Evolutionary conservation across 1,140 invertebrate species (phyloP).

Genomic region (Drosophila truncata): DNA sequence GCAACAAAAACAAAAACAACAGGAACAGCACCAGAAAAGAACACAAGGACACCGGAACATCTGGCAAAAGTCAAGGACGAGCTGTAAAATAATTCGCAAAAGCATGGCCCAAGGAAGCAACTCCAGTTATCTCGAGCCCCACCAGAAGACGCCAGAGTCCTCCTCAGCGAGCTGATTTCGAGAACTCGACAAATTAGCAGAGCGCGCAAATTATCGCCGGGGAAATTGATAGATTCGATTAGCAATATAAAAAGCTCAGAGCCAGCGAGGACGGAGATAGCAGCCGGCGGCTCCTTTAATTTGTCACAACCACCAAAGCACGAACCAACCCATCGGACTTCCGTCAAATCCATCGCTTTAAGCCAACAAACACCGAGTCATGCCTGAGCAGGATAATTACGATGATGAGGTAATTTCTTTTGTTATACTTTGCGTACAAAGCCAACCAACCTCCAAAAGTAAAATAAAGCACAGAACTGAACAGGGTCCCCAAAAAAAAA

Average conservation of each 20-base stretch:
- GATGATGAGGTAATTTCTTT: conserved; percentile 84
- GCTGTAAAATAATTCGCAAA: conserved; percentile 36
- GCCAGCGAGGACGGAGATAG: conserved; percentile 24
- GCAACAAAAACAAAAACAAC: conserved; percentile 13
- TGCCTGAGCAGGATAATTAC: conserved; percentile 84
- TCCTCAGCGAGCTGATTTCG: conserved; percentile 58
- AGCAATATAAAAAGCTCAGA: conserved; percentile 54
- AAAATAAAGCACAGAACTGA: conserved; percentile 7
- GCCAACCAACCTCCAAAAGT: conserved; percentile 2
- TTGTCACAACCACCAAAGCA: conserved; percentile 54
- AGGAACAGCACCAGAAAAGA: conserved; percentile 12
- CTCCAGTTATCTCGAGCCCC: conserved; percentile 49
- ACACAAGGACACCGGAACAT: conserved; percentile 20
- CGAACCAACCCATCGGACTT: conserved; percentile 30
- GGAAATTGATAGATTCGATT: conserved; percentile 80
- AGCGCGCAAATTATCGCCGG: conserved; percentile 62
- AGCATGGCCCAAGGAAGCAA: conserved; percentile 56
- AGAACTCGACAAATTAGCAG: conserved; percentile 60
- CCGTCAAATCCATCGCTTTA: conserved; percentile 56
- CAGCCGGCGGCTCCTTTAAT: conserved; percentile 55
- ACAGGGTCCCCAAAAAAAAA: background rate
- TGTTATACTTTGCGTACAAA: conserved; percentile 40
- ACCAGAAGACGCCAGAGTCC: conserved; percentile 53
- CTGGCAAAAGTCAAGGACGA: conserved; percentile 64
- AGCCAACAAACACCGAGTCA: conserved; percentile 70